Conservation (phyloP, 2,113 vertebrate species). For the Panurus biarmicus region DNA sequence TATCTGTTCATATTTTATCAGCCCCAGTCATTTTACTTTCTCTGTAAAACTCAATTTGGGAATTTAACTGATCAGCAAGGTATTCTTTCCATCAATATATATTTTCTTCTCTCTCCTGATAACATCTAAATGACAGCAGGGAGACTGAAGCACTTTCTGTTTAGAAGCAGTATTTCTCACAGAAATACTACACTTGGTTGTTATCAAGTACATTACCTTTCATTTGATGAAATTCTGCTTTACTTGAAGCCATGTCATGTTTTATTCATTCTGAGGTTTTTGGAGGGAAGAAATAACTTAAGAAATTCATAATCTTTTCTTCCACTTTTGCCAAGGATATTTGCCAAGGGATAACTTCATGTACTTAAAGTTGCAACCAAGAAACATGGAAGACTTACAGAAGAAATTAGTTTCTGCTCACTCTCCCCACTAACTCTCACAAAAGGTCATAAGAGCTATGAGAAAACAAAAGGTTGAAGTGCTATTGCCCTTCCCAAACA, state of each 20-base stretch:
- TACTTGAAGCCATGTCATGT: not conserved
- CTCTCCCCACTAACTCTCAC: not conserved
- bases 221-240: not conserved
- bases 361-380: not conserved
- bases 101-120: not conserved
- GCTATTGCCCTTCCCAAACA: not conserved
- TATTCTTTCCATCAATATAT: not conserved
- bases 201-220: not conserved
- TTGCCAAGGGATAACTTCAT: not conserved
- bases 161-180: not conserved
- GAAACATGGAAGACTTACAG: not conserved
- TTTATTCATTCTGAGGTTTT: not conserved
- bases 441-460: not conserved
- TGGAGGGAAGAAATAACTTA: not conserved
- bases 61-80: not conserved
- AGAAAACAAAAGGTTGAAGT: not conserved
- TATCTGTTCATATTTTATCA: slow-evolving; percentile 33
- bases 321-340: not conserved
- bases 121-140: not conserved
- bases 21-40: not conserved
- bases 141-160: not conserved
- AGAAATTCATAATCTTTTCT: not conserved
- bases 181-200: not conserved
- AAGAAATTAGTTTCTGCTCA: not conserved
- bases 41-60: slow-evolving; percentile 12